Conservation (phyloP, 2,113 vertebrate genomes). For the Actenoides hombroni region DNA sequence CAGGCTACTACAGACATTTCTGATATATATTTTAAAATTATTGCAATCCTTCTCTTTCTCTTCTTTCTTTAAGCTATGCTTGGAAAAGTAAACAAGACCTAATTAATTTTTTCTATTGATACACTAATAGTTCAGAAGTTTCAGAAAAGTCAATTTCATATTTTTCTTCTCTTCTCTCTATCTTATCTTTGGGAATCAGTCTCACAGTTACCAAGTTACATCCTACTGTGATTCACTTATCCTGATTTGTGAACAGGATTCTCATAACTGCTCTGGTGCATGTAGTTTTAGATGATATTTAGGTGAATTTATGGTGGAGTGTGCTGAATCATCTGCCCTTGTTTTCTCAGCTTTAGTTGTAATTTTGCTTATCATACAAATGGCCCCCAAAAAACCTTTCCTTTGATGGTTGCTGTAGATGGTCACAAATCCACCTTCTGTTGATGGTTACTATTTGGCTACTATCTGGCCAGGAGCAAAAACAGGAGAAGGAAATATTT, state of each 20-base stretch:
- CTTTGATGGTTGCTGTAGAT: background rate
- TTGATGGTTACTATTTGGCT: background rate
- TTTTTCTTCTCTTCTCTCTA: background rate
- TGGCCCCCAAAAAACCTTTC: background rate
- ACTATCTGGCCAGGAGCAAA: background rate
- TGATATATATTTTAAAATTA: background rate
- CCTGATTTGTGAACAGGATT: background rate
- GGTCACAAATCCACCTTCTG: background rate
- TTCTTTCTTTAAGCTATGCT: background rate
- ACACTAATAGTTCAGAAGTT: background rate
- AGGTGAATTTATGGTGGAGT: background rate
- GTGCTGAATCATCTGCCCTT: background rate
- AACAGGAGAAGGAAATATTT: background rate
- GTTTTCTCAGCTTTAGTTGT: background rate
- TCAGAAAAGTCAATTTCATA: background rate
- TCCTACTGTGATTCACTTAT: background rate
- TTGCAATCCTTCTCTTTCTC: background rate
- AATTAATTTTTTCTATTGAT: background rate
- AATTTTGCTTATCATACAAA: background rate
- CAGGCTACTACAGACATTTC: background rate
- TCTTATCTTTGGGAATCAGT: background rate
- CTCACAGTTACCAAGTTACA: background rate
- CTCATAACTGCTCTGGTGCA: rapidly evolving
- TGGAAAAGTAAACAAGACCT: background rate
- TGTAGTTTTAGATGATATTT: background rate